Evolutionary conservation across 2,113 vertebrate species (phyloP), one percentile per base, ranked within the genome.

Genomic region (Syrrhaptes paradoxus): DNA sequence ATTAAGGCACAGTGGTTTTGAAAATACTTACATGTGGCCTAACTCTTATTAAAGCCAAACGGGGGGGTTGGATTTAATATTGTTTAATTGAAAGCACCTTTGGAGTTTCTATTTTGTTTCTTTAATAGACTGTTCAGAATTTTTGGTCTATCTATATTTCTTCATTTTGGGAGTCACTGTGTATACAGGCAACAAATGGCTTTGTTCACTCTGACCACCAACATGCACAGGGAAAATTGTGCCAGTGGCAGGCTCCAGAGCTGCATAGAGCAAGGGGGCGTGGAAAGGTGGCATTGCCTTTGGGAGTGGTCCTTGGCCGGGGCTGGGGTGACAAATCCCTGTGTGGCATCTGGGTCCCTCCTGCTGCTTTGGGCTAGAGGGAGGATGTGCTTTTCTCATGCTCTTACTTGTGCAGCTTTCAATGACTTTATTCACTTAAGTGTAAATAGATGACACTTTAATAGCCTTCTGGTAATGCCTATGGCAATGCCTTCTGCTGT

Each of bases 221-320:
- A 1, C 13, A 1, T 3, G n/a, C 17, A 18, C 24, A 32, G 75
- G 57, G 34, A 45, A 6, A 17, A 5, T 2, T 15, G 36, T 63
- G 74, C 61, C 74, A 46, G 78, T 19, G 28, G 70, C 55, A 74
- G 63, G 65, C 74, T 82, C 31, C 29, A 19, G 85, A 31, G 70
- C 81, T 2, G 9, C 1, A 2, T 0, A 6, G 62, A 24, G 34
- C 0, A 1, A 71, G 68, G 68, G 36, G 17, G 31, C 7, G 32
- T 3, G 16, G 59, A 26, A 83, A 49, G 57, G 62, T 87, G 81
- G 55, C 4, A 1, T 5, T 58, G 24, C 45, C 75, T 87, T 72
- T 1, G 3, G 74, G 38, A 61, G 32, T 1, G 14, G 10, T 31
- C 85, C 34, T 76, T 6, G 3, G 63, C 41, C 0, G 0, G 1